Base-by-base conservation (phyloP, 2,113 vertebrate species). In the Oophaga pumilio region DNA sequence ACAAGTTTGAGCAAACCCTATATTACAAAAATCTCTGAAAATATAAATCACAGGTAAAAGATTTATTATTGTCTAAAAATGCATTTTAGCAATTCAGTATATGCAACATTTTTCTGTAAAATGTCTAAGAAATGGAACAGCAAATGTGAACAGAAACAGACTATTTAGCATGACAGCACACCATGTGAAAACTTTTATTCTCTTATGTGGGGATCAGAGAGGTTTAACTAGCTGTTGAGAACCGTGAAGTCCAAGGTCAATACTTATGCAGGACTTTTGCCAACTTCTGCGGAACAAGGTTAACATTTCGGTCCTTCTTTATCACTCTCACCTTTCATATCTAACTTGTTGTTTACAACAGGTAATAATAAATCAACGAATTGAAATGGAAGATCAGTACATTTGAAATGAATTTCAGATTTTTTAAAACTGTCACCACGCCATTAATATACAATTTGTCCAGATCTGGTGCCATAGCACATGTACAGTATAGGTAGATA, bases 341-440 rank as follows among this genome's bases (percentile, higher is more conserved):
- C 79, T 50, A 50, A 49, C 11, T 49, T 81, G 79, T 64, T 33
- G 24, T 80, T 80, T 80, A 80, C 56, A 82, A 82, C 79, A 12
- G 28, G 59, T 59, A 82, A 82, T 59, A 82, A 82, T 82, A 64
- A 49, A 64, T 82, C 33, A 82, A 82, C 20, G 12, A 6, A 4
- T 11, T 82, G 79, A 43, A 49, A n/a, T 82, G 59, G 64, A 50
- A 49, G 33, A 82, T 82, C 59, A 50, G 64, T 82, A 49, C 18
- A 49, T 82, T 64, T 60, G 0, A 59, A 80, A 80, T 43, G 43
- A 49, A 60, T 82, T 64, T 49, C 59, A 82, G 18, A 82, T 60
- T 64, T 64, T 49, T 49, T 59, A n/a, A 14, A 43, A n/a, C 64
- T 49, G 22, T n/a, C 59, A 64, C 10, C 6, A 81, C 77, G 50